These are phyloP conservation scores for Zoroaster sp. DNA, from an alignment of 53 echinoderm and acorn worm genomes.

Conservation along the genomic window DNA sequence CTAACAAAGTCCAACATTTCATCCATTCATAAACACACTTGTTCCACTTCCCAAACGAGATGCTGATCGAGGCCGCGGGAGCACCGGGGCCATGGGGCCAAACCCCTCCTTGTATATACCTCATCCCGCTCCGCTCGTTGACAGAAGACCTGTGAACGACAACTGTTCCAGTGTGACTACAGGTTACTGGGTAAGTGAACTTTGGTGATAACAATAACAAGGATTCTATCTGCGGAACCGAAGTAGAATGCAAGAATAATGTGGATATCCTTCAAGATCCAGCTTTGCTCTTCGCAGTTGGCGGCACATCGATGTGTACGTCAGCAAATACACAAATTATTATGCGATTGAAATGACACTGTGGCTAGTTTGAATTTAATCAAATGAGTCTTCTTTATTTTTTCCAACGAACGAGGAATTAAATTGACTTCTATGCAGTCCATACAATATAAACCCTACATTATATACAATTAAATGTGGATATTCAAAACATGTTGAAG, in stretches of 20 bases:
- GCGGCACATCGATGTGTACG: too few species aligned
- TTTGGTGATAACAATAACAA: conserved; percentile 48
- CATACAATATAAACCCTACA: too few species aligned
- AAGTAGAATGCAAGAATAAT: conserved; percentile 7
- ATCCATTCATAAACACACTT: conserved; percentile 49
- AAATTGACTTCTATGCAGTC: too few species aligned
- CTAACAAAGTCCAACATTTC: not conserved
- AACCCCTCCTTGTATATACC: conserved; percentile 3
- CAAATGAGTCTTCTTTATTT: too few species aligned
- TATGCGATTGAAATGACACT: too few species aligned
- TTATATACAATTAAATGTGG: too few species aligned
- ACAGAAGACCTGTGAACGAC: conserved; percentile 1
- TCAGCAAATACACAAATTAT: too few species aligned
- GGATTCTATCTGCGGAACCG: not conserved
- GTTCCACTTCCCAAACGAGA: conserved; percentile 1
- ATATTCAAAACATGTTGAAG: too few species aligned
- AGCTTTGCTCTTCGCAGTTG: not conserved
- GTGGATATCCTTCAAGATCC: not conserved
- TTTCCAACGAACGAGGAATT: too few species aligned
- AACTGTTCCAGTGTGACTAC: not conserved
- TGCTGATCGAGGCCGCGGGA: not conserved
- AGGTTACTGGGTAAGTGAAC: conserved; percentile 46
- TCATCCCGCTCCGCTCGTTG: conserved; percentile 29
- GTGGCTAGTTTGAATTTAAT: too few species aligned
- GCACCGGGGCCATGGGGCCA: conserved; percentile 30